Conservation (phyloP, 2,113 vertebrate genomes). For the Zapornia atra region DNA sequence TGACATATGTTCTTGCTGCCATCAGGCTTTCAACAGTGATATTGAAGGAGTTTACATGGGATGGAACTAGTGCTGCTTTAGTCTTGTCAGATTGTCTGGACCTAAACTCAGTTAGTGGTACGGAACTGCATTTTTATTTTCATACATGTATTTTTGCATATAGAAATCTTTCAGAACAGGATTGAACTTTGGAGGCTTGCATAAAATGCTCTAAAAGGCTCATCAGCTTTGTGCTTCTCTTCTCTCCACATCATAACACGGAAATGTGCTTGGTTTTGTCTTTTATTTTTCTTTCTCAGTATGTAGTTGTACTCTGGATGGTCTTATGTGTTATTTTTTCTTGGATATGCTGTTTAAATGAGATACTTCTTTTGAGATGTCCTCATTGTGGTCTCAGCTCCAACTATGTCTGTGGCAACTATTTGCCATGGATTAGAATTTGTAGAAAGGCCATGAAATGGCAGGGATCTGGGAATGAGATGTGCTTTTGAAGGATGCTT, state of each 20-base stretch:
- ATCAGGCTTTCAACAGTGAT: neutral
- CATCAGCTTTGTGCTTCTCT: neutral
- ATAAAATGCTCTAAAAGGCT: neutral
- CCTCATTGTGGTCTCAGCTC: neutral
- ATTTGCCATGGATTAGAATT: neutral
- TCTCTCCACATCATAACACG: neutral
- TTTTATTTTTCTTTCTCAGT: neutral
- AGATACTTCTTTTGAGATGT: neutral
- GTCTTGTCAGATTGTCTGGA: neutral
- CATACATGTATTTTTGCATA: neutral
- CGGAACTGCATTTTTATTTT: neutral
- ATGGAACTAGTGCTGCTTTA: neutral
- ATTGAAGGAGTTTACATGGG: neutral
- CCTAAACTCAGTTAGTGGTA: neutral
- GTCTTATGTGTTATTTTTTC: neutral
- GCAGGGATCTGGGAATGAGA: constrained; percentile 24
- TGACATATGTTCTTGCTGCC: neutral
- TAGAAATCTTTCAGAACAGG: neutral
- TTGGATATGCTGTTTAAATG: neutral
- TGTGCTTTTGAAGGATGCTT: constrained; percentile 26
- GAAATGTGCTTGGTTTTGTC: neutral
- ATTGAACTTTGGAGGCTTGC: neutral
- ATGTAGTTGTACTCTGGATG: neutral
- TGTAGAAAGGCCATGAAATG: neutral
- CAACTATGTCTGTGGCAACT: neutral